These are phyloP conservation scores for Leptogaster cylindrica DNA, from an alignment of 2,888 invertebrate genomes.

Conservation along the genomic window DNA sequence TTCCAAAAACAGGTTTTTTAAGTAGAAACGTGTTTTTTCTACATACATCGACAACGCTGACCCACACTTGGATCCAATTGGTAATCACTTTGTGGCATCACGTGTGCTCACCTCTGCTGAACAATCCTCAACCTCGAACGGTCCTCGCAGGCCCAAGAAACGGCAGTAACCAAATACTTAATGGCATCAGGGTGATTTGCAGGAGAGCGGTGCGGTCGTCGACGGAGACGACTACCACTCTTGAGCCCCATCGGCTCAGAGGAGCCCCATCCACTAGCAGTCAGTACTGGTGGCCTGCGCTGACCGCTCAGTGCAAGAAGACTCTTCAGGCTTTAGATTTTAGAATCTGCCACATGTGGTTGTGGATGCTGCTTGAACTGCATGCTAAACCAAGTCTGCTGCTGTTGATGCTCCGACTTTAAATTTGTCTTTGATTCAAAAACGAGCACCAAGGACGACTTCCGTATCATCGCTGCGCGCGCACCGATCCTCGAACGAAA, in stretches of 20 bases:
- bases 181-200: conserved; percentile 39
- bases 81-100: conserved; percentile 39
- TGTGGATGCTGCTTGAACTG: conserved; percentile 41
- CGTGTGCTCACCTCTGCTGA: conserved; percentile 37
- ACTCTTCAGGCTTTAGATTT: conserved; percentile 34
- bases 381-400: conserved; percentile 41
- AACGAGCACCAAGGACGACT: background rate
- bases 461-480: conserved; percentile 30
- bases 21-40: conserved; percentile 45
- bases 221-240: background rate
- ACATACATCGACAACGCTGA: conserved; percentile 15
- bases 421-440: conserved; percentile 41
- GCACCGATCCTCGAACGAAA: conserved; percentile 16
- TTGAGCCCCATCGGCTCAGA: conserved; percentile 6
- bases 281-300: background rate
- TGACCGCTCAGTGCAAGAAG: background rate
- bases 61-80: conserved; percentile 25
- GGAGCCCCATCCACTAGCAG: conserved; percentile 9
- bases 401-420: too few species aligned
- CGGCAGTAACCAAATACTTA: conserved; percentile 44
- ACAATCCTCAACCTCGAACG: conserved; percentile 23
- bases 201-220: conserved; percentile 25
- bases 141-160: conserved; percentile 34
- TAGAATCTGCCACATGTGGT: conserved; percentile 30
- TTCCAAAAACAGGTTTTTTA: conserved; percentile 44